Evolutionary conservation across 1,140 invertebrate species (phyloP).

Genomic region (Bombus picipes): DNA sequence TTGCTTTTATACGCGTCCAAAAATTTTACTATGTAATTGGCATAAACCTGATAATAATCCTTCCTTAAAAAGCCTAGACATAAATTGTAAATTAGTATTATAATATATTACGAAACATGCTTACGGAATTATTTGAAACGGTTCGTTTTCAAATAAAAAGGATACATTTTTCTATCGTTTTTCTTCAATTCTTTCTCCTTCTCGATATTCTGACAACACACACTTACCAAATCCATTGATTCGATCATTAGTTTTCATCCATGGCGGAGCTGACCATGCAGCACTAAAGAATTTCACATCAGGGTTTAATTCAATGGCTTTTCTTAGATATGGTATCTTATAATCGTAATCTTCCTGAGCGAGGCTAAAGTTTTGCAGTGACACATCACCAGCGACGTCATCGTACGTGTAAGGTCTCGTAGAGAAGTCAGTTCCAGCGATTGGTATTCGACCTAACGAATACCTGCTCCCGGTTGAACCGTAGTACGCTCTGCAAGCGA

Average conservation of each 20-base stretch:
- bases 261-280: slow-evolving; percentile 93
- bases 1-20: slow-evolving; percentile 82
- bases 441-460: slow-evolving; percentile 85
- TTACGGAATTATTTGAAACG: background rate
- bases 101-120: fast-evolving
- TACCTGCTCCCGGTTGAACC: slow-evolving; percentile 84
- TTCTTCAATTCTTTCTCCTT: no score
- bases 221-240: slow-evolving; percentile 38
- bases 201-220: background rate
- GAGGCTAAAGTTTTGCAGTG: slow-evolving; percentile 76
- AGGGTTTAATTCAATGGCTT: slow-evolving; percentile 69
- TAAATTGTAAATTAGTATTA: background rate
- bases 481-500: slow-evolving; percentile 78
- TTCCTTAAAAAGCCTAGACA: slow-evolving; percentile 83
- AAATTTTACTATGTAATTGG: slow-evolving; percentile 91
- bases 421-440: slow-evolving; percentile 89
- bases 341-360: slow-evolving; percentile 78
- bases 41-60: slow-evolving; percentile 90
- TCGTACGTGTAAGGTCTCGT: slow-evolving; percentile 88
- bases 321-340: slow-evolving; percentile 79
- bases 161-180: background rate
- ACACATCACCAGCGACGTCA: slow-evolving; percentile 79
- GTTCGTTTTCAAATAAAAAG: background rate
- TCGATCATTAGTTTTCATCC: slow-evolving; percentile 95
- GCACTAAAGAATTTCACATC: slow-evolving; percentile 85